Conservation (phyloP, 2,888 invertebrate genomes). For the Acanthosepion pharaonis region DNA sequence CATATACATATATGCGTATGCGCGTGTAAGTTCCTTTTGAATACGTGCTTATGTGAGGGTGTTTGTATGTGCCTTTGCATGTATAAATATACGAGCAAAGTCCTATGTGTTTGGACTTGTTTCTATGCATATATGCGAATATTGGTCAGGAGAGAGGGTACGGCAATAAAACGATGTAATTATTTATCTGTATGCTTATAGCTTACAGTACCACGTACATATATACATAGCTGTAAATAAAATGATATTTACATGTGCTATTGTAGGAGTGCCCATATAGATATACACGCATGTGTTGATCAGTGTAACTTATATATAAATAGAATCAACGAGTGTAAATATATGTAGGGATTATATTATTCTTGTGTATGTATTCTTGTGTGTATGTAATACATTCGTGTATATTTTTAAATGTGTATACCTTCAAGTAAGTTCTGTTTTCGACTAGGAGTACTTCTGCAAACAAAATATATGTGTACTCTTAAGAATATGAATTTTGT, state of each 20-base stretch:
- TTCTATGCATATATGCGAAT: not conserved
- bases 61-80: not conserved
- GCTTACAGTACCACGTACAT: not conserved
- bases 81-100: not conserved
- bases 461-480: not conserved
- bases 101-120: not conserved
- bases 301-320: not conserved
- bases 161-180: not conserved
- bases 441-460: no score
- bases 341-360: not conserved
- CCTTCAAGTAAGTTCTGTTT: no score
- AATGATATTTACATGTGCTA: not conserved
- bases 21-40: not conserved
- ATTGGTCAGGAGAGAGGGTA: no score
- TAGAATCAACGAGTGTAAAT: not conserved
- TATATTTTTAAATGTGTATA: no score
- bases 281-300: not conserved
- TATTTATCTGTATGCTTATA: not conserved
- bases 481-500: not conserved
- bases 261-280: not conserved
- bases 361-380: not conserved
- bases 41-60: not conserved
- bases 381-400: no score
- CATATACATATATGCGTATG: conserved; percentile 39
- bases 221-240: not conserved